Conservation (phyloP, 1,140 invertebrate species). For the Euglossa dilemma region DNA sequence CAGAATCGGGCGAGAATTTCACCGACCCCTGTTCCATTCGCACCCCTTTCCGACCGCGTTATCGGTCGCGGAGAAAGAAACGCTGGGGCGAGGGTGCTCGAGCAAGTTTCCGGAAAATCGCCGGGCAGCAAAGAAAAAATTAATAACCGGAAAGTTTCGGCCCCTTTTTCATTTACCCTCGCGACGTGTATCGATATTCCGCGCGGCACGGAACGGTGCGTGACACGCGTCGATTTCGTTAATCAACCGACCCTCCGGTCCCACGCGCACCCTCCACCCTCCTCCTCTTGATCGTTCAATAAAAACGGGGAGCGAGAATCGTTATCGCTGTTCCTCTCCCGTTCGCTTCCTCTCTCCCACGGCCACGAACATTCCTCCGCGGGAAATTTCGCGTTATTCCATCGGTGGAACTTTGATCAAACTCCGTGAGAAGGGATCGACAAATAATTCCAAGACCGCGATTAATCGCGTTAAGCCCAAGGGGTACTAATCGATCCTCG, state of each 20-base stretch:
- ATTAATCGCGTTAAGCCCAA: conserved; percentile 1
- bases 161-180: conserved; percentile 34
- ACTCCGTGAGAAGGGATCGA: not conserved
- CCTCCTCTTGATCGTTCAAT: conserved; percentile 18
- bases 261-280: not conserved
- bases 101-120: conserved; percentile 53
- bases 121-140: conserved; percentile 44
- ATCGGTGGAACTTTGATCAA: not conserved
- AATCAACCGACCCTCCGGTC: conserved; percentile 24
- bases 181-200: conserved; percentile 13
- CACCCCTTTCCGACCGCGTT: not conserved
- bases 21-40: not conserved
- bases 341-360: not conserved
- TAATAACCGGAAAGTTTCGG: conserved; percentile 63
- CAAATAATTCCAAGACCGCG: conserved; percentile 15
- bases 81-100: conserved; percentile 26
- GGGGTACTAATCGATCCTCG: not conserved
- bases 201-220: conserved; percentile 20
- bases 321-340: conserved; percentile 33
- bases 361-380: not conserved
- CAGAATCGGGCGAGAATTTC: not conserved
- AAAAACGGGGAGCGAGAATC: conserved; percentile 17
- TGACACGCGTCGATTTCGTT: conserved; percentile 47
- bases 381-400: conserved; percentile 5
- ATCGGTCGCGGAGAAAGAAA: conserved; percentile 52